Evolutionary conservation across 2,113 vertebrate genomes (phyloP), one percentile per base, ranked within the genome.

Genomic region (Sinocyclocheilus anophthalmus): DNA sequence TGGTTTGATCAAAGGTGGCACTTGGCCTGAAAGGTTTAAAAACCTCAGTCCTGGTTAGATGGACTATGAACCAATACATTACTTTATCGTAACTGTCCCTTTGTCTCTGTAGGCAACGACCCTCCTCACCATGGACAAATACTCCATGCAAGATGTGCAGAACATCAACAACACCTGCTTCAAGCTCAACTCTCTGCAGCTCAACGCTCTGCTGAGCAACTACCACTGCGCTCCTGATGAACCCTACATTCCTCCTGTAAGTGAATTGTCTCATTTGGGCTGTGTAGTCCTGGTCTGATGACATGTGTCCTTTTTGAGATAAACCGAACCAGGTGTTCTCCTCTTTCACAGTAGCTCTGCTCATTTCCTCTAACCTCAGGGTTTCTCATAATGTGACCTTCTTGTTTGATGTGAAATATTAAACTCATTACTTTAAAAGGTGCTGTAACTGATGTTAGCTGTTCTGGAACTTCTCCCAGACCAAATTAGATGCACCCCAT

Each of bases 61-160:
- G n/a, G 26, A 67, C 50, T 53, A 53, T 16, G 50, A 53, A 53
- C 50, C 50, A 53, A 45, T 8, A 42, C 42, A 42, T 42, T 42
- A 42, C 42, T 9, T 42, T 42, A 42, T 42, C 42, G 13, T 70
- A 20, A 48, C 80, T 86, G 37, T 53, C n/a, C 3, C 6, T 79
- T 10, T 88, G 8, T 75, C 63, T 57, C 39, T 87, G 14, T n/a
- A 99, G 98, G 98, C 98, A 79, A 99, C 98, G 59, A 99, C 98
- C 3, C 90, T 99, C 88, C 96, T 99, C 83, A 99, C 98, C 13
- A 99, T 99, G 98, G 97, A 99, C 85, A 99, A 99, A 81, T 99
- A 99, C 13, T 96, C 96, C 30, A 95, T 96, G 91, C 96, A 97
- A 61, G 98, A 99, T 76, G 95, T 97, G 81, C 96, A 97, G 88